These are phyloP conservation scores for Phymanthus crucifer DNA, from an alignment of 92 coral and sea anemone genomes.

Conservation along the genomic window DNA sequence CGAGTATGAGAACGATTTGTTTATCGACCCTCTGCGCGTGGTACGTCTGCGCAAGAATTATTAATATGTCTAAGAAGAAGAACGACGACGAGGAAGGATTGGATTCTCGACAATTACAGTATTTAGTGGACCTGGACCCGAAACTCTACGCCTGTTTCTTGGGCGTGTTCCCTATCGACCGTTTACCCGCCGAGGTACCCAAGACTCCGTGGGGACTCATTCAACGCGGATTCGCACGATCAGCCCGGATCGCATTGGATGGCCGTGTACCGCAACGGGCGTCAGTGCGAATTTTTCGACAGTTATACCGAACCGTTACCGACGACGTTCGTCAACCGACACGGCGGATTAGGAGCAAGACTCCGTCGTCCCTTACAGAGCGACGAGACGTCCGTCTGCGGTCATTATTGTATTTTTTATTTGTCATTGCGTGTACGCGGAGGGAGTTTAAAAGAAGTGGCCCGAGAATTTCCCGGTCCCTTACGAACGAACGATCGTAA, in stretches of 20 bases:
- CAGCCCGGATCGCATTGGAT: conserved; percentile 45
- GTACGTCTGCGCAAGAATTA: not conserved
- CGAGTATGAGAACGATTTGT: conserved; percentile 28
- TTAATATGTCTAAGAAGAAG: too few species aligned
- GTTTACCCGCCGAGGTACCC: conserved; percentile 6
- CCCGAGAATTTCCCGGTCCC: not conserved
- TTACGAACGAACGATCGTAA: not conserved
- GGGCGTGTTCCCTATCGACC: conserved; percentile 34
- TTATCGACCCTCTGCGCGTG: conserved; percentile 20
- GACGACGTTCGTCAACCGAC: not conserved
- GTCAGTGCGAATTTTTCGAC: conserved; percentile 34
- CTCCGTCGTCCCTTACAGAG: not conserved
- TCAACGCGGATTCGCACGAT: conserved; percentile 33
- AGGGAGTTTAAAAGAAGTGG: not conserved
- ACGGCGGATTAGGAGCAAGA: not conserved
- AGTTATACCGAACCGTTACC: conserved; percentile 42
- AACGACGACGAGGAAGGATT: not conserved
- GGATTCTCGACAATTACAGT: conserved; percentile 12
- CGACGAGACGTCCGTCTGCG: conserved; percentile 18
- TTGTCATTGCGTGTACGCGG: conserved; percentile 18
- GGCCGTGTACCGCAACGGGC: not conserved
- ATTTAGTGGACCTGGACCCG: conserved; percentile 8
- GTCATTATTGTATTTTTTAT: conserved; percentile 29
- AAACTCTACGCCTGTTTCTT: not conserved
- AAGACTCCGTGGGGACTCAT: too few species aligned